A percentile compares a stretch with the other conserved stretches of the same genome.
Evolutionary conservation across 1,140 invertebrate genomes (phyloP).

Genomic region (Popillia japonica): DNA sequence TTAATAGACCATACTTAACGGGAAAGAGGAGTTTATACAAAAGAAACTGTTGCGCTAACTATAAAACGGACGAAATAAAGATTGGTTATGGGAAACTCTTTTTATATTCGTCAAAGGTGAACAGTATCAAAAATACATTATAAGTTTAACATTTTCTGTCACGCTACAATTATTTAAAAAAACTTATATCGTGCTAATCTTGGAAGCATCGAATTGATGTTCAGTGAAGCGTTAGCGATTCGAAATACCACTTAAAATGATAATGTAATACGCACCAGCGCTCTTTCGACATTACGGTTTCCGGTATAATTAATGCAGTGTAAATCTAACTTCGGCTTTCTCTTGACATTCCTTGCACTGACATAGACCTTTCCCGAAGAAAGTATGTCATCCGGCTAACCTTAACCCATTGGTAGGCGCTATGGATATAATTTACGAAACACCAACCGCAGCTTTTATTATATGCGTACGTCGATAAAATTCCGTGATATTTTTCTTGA

Average conservation of each 20-base stretch:
- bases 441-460: background rate
- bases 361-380: conserved; percentile 55
- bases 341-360: conserved; percentile 48
- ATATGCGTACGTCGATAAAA: background rate
- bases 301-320: conserved; percentile 31
- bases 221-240: background rate
- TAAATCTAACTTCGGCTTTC: conserved; percentile 41
- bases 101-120: no score
- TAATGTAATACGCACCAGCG: background rate
- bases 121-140: no score
- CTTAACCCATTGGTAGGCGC: conserved; percentile 52
- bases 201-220: background rate
- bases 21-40: no score
- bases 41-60: no score
- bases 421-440: conserved; percentile 13
- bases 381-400: conserved; percentile 55
- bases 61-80: no score
- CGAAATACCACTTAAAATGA: background rate
- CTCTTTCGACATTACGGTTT: background rate
- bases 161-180: no score
- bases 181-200: background rate
- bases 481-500: conserved; percentile 15
- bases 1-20: no score
- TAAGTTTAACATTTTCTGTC: no score
- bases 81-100: no score